Percentiles rank a stretch among this genome's conserved stretches.
Evolutionary conservation across 2,888 invertebrate genomes (phyloP).

Genomic region (Alloscopus bannaensis): DNA sequence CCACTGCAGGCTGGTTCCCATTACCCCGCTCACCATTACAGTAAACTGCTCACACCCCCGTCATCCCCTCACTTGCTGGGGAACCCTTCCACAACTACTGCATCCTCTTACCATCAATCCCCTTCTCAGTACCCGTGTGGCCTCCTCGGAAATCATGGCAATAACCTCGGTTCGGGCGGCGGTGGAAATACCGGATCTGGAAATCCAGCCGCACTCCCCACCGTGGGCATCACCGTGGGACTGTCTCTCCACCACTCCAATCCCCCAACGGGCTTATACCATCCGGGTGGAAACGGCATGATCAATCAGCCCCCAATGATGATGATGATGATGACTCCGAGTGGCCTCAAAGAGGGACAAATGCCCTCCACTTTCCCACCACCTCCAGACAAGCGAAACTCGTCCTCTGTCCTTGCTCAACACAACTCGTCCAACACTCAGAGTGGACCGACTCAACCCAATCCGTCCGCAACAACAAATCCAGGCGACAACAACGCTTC

Average conservation of each 20-base stretch:
- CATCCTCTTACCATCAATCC: conserved; percentile 41
- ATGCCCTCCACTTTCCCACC: conserved; percentile 46
- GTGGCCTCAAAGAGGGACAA: conserved; percentile 50
- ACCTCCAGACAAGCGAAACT: conserved; percentile 35
- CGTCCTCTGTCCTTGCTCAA: conserved; percentile 38
- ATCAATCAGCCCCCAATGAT: conserved; percentile 18
- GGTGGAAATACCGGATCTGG: conserved; percentile 20
- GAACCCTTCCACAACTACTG: conserved; percentile 49
- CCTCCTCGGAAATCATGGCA: conserved; percentile 47
- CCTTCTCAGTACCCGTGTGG: conserved; percentile 46
- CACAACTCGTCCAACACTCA: too few species aligned
- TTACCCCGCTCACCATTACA: conserved; percentile 63
- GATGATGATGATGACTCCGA: conserved; percentile 62
- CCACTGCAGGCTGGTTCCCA: conserved; percentile 48
- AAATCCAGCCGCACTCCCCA: conserved; percentile 40
- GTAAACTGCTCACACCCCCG: conserved; percentile 70
- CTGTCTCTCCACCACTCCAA: conserved; percentile 56
- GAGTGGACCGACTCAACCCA: too few species aligned
- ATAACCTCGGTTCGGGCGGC: conserved; percentile 10
- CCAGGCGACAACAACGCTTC: too few species aligned
- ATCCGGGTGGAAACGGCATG: conserved; percentile 46
- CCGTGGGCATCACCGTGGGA: conserved; percentile 63
- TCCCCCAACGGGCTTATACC: conserved; percentile 31
- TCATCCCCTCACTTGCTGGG: conserved; percentile 68
- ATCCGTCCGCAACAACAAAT: too few species aligned